Base-by-base conservation (phyloP, 2,888 invertebrate species). In the Drosophila longiperda region DNA sequence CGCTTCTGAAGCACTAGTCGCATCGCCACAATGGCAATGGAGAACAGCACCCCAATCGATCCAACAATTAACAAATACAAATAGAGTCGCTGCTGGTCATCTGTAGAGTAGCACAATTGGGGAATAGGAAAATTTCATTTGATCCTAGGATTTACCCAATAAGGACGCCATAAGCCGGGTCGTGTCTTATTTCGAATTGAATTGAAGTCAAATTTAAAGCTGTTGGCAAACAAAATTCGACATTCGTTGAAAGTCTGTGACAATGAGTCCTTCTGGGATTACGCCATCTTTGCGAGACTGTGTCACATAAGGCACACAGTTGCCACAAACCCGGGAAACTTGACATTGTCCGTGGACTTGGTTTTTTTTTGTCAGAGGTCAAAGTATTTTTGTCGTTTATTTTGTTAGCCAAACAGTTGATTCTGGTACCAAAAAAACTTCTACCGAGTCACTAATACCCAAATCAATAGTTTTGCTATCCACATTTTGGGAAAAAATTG, bases 1-100 rank as follows among this genome's bases (percentile, higher is more conserved):
- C 95, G 95, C 69, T 95, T 95, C 89, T 95, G 95, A 78, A 97
- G 93, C 60, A 96, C 93, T 66, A 97, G 95, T 62, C 96, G 95
- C 26, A 95, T 95, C 68, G 96, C 95, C 49, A 96, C 95, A 73
- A 97, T 94, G 48, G 95, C 94, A 85, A 96, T 94, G 90, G 96
- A 95, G 9, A 97, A 93, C 12, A 97, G 92, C 40, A 97, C 93
- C 9, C 96, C 96, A 12, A 95, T 94, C 17, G 96, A 95, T 53
- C 96, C 95, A 73, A 96, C 96, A 80, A 97, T 95, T 82, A 96
- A 95, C 91, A 97, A 94, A 94, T 97, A 97, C 78, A 97, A 94
- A 93, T 97, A 97, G 92, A 97, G 95, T 76, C 96, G 92, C 80
- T 93, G 91, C 79, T 93, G 93, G 83, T 93, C 91, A 78, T 91